phyloP scores from a whole-genome alignment of 1,140 invertebrate genomes.

The Kradibia gibbosae region DNA sequence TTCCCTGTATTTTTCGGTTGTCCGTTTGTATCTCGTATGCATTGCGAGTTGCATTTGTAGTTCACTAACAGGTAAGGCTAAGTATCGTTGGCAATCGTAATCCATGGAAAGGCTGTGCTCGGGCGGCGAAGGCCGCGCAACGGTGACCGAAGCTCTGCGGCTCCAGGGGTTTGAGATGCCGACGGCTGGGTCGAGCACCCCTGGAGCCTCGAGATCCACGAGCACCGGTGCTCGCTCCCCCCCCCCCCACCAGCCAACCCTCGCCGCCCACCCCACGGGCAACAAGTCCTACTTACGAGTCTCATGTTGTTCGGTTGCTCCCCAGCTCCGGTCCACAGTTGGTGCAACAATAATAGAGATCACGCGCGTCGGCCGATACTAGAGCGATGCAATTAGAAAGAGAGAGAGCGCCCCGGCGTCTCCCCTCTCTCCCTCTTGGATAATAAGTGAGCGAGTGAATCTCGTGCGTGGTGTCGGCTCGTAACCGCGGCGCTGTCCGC shows the following conservation, averaged over 20 bases:
- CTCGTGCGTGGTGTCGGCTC: not conserved
- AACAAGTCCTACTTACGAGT: conserved; percentile 17
- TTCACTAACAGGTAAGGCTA: not conserved
- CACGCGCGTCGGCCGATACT: not conserved
- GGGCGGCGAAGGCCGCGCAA: too few species aligned
- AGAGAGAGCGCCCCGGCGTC: not conserved
- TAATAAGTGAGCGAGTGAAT: not conserved
- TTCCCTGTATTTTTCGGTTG: too few species aligned
- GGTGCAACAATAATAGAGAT: not conserved
- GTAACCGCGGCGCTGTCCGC: conserved; percentile 45
- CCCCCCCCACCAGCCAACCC: too few species aligned
- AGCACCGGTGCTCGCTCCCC: too few species aligned
- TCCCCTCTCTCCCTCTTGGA: not conserved
- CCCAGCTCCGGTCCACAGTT: not conserved
- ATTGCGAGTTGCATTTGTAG: not conserved
- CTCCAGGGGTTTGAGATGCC: too few species aligned
- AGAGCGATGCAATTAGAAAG: not conserved
- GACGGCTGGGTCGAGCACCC: too few species aligned
- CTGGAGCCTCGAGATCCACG: too few species aligned
- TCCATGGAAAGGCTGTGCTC: too few species aligned
- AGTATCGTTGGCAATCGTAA: not conserved
- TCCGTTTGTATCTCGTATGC: too few species aligned
- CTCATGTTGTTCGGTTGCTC: not conserved
- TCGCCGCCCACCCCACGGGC: not conserved
- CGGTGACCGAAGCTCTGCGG: too few species aligned